phyloP scores from a whole-genome alignment of 2,888 invertebrate genomes.

The Griposia aprilina region DNA sequence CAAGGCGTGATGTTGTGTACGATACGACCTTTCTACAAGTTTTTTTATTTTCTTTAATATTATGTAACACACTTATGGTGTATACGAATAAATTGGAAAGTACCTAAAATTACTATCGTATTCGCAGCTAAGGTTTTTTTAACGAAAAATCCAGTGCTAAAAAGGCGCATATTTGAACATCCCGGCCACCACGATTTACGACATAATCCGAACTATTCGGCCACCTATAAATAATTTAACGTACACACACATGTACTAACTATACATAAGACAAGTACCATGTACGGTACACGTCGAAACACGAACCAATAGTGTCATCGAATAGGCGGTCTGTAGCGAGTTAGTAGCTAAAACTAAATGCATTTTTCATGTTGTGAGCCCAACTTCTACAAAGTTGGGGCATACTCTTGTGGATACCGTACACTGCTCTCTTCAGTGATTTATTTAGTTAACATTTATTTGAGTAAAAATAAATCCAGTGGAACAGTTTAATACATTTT shows the following conservation, averaged over 20 bases:
- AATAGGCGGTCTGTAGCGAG: slow-evolving; percentile 63
- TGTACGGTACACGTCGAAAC: slow-evolving; percentile 31
- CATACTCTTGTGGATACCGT: slow-evolving; percentile 68
- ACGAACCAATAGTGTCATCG: slow-evolving; percentile 57
- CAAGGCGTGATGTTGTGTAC: too few species aligned
- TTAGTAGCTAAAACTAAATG: slow-evolving; percentile 82
- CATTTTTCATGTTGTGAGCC: slow-evolving; percentile 88
- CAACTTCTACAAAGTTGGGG: slow-evolving; percentile 80
- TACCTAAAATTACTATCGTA: background rate
- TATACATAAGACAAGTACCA: slow-evolving; percentile 18
- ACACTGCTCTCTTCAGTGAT: slow-evolving; percentile 65
- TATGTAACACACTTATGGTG: background rate
- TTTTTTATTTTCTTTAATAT: background rate
- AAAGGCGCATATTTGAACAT: background rate
- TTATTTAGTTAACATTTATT: slow-evolving; percentile 18
- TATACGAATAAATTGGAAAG: background rate
- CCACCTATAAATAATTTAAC: slow-evolving; percentile 6
- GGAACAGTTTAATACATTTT: background rate
- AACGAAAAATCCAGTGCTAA: background rate
- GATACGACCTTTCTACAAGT: too few species aligned
- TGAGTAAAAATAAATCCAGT: background rate
- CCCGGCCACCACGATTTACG: too few species aligned
- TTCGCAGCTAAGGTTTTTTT: background rate
- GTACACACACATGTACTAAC: background rate
- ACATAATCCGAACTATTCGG: background rate